Evolutionary conservation across 2,888 invertebrate genomes (phyloP).

Genomic region (Ametastegia equiseti): DNA sequence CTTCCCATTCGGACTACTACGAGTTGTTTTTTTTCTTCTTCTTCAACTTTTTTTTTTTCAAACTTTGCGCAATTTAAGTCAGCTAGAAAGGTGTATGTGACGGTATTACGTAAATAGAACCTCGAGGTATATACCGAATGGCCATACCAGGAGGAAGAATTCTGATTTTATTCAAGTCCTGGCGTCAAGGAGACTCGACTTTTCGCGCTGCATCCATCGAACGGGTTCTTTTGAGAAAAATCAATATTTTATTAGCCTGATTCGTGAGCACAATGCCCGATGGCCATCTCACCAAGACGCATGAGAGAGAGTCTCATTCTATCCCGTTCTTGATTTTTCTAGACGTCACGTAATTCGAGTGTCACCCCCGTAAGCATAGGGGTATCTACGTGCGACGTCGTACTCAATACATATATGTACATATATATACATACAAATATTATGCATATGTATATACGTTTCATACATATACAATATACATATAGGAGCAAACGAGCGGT

Average conservation of each 20-base stretch:
- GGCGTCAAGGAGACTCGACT: slow-evolving; percentile 19
- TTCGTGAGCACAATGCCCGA: slow-evolving; percentile 28
- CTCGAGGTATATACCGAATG: no score
- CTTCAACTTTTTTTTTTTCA: no score
- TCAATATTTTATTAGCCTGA: slow-evolving; percentile 35
- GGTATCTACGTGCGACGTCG: neutral
- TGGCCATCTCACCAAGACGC: neutral
- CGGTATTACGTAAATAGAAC: neutral
- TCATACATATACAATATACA: no score
- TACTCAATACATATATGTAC: neutral
- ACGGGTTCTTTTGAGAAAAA: neutral
- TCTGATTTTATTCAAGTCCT: slow-evolving; percentile 1
- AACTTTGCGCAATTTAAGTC: neutral
- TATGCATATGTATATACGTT: no score
- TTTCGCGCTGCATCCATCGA: slow-evolving; percentile 31
- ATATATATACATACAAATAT: neutral
- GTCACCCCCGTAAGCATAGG: neutral
- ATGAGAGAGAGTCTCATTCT: neutral
- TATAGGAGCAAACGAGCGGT: no score
- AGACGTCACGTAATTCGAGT: neutral
- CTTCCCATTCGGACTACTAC: no score
- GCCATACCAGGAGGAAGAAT: neutral
- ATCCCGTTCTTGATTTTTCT: slow-evolving; percentile 10
- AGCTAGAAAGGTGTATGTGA: neutral
- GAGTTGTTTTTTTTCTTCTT: no score